These are phyloP conservation scores for Enteromius mattozi DNA, from an alignment of 2,797 vertebrate genomes.

Conservation along the genomic window DNA sequence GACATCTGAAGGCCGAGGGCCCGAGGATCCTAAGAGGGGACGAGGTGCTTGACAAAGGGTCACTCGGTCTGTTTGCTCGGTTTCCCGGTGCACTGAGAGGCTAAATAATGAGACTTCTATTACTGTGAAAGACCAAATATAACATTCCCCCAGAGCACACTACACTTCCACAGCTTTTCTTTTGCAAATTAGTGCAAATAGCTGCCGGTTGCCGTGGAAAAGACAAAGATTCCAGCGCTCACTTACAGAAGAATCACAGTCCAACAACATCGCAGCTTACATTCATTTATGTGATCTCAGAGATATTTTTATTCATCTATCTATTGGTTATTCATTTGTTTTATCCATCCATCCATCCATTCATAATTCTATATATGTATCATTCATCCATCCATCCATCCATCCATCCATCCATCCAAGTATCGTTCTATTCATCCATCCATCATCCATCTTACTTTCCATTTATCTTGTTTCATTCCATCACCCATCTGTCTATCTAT, in stretches of 20 bases:
- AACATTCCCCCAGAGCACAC: slow-evolving; percentile 90
- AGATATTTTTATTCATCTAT: not conserved
- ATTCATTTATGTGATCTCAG: not conserved
- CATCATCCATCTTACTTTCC: not conserved
- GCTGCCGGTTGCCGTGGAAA: slow-evolving; percentile 77
- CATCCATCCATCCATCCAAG: not conserved
- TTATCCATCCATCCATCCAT: not conserved
- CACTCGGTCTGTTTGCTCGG: slow-evolving; percentile 88
- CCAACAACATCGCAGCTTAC: not conserved
- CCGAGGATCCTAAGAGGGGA: slow-evolving; percentile 89
- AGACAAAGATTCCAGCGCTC: slow-evolving; percentile 67
- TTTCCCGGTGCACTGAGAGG: slow-evolving; percentile 83
- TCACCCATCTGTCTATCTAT: not conserved
- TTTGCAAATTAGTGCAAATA: slow-evolving; percentile 87
- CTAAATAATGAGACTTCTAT: slow-evolving; percentile 95
- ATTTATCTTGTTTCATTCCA: not conserved
- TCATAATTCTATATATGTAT: not conserved
- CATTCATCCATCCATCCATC: not conserved
- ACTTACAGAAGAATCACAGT: slow-evolving; percentile 46
- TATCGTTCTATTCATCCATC: not conserved
- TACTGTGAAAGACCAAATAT: slow-evolving; percentile 89
- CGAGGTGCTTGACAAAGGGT: slow-evolving; percentile 85
- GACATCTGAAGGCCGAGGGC: slow-evolving; percentile 78
- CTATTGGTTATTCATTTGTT: not conserved
- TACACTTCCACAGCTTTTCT: slow-evolving; percentile 86